A percentile compares a stretch with the other conserved stretches of the same genome.
These are phyloP conservation scores for Myotis planiceps DNA, from an alignment of 2,797 vertebrate genomes.

Conservation along the genomic window DNA sequence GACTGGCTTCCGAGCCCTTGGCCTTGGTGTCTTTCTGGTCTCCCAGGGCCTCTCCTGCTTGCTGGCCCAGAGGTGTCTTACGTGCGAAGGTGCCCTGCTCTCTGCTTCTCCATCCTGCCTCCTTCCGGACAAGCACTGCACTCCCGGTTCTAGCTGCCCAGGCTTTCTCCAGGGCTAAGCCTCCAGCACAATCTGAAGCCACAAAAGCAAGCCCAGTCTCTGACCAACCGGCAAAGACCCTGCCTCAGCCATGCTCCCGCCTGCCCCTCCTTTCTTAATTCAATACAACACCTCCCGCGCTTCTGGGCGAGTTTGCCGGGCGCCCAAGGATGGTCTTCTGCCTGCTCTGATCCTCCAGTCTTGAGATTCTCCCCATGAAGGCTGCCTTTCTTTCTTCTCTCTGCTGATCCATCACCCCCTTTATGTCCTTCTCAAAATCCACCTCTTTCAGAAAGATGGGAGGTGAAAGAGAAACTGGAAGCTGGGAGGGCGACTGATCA, in stretches of 20 bases:
- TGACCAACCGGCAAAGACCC: background rate
- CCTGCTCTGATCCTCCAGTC: background rate
- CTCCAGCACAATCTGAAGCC: background rate
- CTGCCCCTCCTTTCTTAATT: too few relatives aligned
- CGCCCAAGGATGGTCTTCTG: too few relatives aligned
- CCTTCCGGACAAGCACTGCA: background rate
- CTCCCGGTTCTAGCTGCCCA: background rate
- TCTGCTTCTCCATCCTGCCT: background rate
- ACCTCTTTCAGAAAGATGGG: background rate
- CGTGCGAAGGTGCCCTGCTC: background rate
- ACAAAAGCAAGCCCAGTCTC: background rate
- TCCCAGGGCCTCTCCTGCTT: background rate
- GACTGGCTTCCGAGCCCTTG: background rate
- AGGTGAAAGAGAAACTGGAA: background rate
- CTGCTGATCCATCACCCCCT: background rate
- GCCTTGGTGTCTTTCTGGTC: background rate
- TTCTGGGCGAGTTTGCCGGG: background rate
- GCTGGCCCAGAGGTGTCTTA: background rate
- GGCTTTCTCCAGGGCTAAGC: background rate
- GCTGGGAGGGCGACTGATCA: background rate
- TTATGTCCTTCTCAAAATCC: conserved; percentile 21
- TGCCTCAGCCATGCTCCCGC: fast-evolving
- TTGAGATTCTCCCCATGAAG: background rate
- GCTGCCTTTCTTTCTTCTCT: background rate
- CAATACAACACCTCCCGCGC: fast-evolving